These are phyloP conservation scores for Nestor notabilis DNA, from an alignment of 2,113 vertebrate genomes.

Conservation along the genomic window DNA sequence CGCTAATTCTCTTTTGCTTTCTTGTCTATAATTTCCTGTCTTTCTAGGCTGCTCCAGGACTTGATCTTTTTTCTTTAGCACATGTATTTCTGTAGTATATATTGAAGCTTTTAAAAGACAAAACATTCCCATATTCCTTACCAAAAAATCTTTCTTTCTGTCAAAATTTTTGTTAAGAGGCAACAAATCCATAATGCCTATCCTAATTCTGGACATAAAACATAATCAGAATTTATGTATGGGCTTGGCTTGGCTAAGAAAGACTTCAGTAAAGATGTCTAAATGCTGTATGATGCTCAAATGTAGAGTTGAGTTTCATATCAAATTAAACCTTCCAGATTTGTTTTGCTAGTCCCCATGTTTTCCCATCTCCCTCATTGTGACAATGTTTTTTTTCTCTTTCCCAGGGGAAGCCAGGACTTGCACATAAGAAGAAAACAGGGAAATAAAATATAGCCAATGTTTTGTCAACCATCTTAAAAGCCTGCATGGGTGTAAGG, in stretches of 20 bases:
- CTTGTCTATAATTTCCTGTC: background rate
- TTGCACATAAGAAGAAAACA: background rate
- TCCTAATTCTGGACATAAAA: background rate
- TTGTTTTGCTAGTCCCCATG: background rate
- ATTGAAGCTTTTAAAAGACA: background rate
- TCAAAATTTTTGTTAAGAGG: background rate
- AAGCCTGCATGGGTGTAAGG: background rate
- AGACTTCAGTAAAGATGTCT: background rate
- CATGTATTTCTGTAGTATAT: accelerated
- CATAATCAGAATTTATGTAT: background rate
- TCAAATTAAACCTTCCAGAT: background rate
- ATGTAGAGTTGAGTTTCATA: background rate
- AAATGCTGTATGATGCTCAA: background rate
- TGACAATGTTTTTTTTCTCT: background rate
- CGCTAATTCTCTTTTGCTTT: background rate
- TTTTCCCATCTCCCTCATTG: background rate
- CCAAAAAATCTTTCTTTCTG: background rate
- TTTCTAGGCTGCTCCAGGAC: background rate
- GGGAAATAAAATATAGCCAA: background rate
- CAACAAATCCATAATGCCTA: background rate
- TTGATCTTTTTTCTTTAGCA: background rate
- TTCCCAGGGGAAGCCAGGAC: background rate
- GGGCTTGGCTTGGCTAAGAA: background rate
- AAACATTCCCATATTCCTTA: background rate
- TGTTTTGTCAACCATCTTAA: background rate